A percentile compares a stretch with the other conserved stretches of the same genome.
phyloP scores from a whole-genome alignment of 2,113 vertebrate genomes.

The Nyctibius bracteatus region DNA sequence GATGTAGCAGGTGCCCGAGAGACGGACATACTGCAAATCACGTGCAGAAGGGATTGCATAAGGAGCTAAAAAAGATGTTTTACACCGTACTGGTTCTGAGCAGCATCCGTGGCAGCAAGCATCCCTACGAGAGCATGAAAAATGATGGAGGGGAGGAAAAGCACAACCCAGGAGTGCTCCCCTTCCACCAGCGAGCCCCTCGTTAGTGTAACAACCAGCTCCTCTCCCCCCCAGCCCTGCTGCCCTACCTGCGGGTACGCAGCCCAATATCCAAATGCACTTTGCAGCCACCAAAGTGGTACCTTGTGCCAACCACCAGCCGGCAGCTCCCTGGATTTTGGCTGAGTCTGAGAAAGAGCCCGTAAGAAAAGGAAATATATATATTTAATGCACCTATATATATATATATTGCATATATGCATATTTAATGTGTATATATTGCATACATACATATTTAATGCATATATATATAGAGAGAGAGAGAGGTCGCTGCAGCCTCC shows the following conservation, averaged over 20 bases:
- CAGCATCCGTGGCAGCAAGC: accelerated
- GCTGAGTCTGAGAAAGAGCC: background rate
- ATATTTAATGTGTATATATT: background rate
- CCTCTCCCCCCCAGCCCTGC: background rate
- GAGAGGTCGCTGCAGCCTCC: background rate
- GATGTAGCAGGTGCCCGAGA: background rate
- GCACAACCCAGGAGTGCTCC: background rate
- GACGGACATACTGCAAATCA: too few relatives aligned
- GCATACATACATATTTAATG: background rate
- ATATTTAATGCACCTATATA: background rate
- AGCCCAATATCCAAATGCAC: background rate
- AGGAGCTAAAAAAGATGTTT: background rate
- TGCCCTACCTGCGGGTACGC: accelerated
- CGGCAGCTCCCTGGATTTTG: background rate
- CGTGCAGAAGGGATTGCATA: accelerated
- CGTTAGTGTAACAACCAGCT: accelerated
- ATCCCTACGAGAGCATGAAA: accelerated
- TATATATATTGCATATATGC: background rate
- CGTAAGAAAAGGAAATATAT: background rate
- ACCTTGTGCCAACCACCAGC: background rate
- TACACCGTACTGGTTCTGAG: background rate
- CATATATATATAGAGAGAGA: background rate
- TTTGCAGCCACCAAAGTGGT: accelerated
- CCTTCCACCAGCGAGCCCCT: background rate
- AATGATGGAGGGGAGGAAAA: background rate